Conservation (phyloP, 2,888 invertebrate genomes). For the Vesta saturnalis region DNA sequence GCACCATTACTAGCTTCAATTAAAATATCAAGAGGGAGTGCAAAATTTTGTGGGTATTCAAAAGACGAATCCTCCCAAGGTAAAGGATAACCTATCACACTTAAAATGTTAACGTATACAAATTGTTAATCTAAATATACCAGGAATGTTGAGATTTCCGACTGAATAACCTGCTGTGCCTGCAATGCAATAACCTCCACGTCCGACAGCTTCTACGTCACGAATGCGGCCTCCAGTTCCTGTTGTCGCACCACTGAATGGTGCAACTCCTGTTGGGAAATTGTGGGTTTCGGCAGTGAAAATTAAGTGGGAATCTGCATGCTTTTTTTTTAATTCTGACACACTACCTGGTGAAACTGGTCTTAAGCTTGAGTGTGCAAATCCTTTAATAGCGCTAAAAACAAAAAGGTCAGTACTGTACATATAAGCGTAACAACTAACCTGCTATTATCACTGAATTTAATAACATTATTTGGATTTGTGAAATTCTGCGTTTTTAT, state of each 20-base stretch:
- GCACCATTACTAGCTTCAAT: conserved; percentile 98
- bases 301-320: conserved; percentile 83
- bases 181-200: conserved; percentile 93
- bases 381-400: conserved; percentile 87
- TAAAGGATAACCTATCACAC: conserved; percentile 74
- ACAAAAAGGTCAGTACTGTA: background rate
- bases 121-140: conserved; percentile 64
- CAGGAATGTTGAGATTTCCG: conserved; percentile 91
- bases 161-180: conserved; percentile 98
- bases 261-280: conserved; percentile 97
- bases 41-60: conserved; percentile 89
- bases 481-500: conserved; percentile 86
- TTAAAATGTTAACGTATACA: too few relatives aligned
- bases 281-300: conserved; percentile 99
- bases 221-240: conserved; percentile 96
- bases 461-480: conserved; percentile 94
- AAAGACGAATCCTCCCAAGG: conserved; percentile 86
- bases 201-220: conserved; percentile 94
- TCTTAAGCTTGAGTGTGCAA: conserved; percentile 72
- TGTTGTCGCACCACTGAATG: conserved; percentile 97
- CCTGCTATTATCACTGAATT: conserved; percentile 98
- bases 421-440: conserved; percentile 53
- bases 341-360: conserved; percentile 75
- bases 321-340: conserved; percentile 65
- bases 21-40: conserved; percentile 86